Conservation (phyloP, 2,113 vertebrate species). For the Rhea americana region DNA sequence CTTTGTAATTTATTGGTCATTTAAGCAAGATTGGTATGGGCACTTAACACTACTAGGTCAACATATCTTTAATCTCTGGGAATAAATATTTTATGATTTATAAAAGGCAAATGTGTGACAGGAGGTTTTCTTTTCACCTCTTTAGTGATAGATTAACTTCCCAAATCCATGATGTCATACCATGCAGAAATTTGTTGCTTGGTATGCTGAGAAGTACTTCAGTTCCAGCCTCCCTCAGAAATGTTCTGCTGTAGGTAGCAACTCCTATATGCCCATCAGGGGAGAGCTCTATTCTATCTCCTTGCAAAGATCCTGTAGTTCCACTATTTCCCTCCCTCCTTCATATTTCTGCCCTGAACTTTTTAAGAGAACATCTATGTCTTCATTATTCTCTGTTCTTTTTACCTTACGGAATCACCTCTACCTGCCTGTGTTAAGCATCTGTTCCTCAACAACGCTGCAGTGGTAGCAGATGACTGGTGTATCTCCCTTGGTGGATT, state of each 20-base stretch:
- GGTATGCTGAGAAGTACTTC: background rate
- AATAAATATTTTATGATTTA: background rate
- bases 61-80: background rate
- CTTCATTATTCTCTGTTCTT: background rate
- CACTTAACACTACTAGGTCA: background rate
- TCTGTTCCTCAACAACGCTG: background rate
- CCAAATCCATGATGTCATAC: conserved; percentile 14
- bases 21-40: background rate
- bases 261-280: background rate
- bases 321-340: background rate
- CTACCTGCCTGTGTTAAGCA: background rate
- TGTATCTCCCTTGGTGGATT: background rate
- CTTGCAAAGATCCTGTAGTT: background rate
- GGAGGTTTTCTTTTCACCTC: background rate
- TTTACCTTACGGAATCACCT: background rate
- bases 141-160: background rate
- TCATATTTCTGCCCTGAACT: background rate
- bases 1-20: background rate
- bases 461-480: background rate
- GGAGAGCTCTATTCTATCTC: background rate
- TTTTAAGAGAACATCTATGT: background rate
- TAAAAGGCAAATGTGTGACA: background rate
- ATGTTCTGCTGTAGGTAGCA: background rate
- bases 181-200: background rate
- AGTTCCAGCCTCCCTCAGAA: background rate